Evolutionary conservation across 1,140 invertebrate species (phyloP).

Genomic region (Aphis gossypii): DNA sequence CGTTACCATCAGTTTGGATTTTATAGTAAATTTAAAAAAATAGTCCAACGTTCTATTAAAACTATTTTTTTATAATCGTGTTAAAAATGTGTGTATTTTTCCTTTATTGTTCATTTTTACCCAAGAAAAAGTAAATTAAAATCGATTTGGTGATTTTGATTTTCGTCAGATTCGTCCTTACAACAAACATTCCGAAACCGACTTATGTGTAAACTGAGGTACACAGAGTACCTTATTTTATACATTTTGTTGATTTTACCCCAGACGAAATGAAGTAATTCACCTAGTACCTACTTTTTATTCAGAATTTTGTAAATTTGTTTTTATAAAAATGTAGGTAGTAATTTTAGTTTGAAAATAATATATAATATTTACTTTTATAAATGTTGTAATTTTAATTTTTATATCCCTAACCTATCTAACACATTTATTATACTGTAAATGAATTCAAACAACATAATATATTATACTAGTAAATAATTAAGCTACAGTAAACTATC

Average conservation of each 20-base stretch:
- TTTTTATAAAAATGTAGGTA: not conserved
- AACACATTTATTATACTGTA: not conserved
- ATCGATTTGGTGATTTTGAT: not conserved
- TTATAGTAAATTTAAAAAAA: not conserved
- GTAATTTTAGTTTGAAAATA: too few relatives aligned
- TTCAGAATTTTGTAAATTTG: not conserved
- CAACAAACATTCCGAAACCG: not conserved
- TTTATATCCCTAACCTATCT: too few relatives aligned
- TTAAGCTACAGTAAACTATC: not conserved
- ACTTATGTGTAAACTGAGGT: not conserved
- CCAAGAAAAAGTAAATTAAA: fast-evolving
- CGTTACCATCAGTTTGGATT: not conserved
- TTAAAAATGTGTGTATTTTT: not conserved
- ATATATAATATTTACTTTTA: too few relatives aligned
- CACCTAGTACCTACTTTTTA: not conserved
- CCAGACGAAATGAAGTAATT: not conserved
- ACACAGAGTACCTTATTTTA: not conserved
- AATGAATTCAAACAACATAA: not conserved
- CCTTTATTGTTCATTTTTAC: not conserved
- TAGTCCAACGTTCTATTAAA: too few relatives aligned
- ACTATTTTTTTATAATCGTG: not conserved
- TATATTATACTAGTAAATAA: not conserved
- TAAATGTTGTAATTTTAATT: too few relatives aligned
- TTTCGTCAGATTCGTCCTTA: not conserved
- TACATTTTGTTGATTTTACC: not conserved